Evolutionary conservation across 2,113 vertebrate species (phyloP).

Genomic region (Melanotaenia duboulayi): DNA sequence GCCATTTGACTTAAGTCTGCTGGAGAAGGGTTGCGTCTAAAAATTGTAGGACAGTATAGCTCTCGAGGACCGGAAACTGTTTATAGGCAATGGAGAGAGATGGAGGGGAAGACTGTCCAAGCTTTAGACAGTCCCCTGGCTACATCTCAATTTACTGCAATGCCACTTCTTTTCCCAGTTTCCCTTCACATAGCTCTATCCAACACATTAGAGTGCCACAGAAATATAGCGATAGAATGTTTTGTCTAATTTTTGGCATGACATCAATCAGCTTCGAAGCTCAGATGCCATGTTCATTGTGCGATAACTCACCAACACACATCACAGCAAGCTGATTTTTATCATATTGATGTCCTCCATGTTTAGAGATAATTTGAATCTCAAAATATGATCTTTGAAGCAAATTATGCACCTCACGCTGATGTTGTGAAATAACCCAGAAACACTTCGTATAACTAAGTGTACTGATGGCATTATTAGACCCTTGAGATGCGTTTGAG

Average conservation of each 20-base stretch:
- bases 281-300: not conserved
- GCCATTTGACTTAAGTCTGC: too few species aligned
- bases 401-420: not conserved
- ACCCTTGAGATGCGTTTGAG: not conserved
- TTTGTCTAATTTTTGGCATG: not conserved
- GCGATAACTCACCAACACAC: not conserved
- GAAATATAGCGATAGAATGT: not conserved
- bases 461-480: not conserved
- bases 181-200: too few species aligned
- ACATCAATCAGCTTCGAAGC: too few species aligned
- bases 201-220: too few species aligned
- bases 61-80: too few species aligned
- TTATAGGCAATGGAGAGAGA: too few species aligned
- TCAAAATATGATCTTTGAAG: conserved; percentile 1
- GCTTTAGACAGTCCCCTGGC: not conserved
- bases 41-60: too few species aligned
- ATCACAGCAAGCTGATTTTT: not conserved
- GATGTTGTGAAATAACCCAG: not conserved
- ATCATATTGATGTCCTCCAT: not conserved
- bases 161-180: too few species aligned
- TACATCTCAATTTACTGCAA: not conserved
- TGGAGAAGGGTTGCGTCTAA: too few species aligned
- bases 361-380: conserved; percentile 1
- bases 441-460: conserved; percentile 17
- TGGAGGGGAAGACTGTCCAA: too few species aligned